These are phyloP conservation scores for Ornithoptera priamus DNA, from an alignment of 2,888 invertebrate species.

Conservation along the genomic window DNA sequence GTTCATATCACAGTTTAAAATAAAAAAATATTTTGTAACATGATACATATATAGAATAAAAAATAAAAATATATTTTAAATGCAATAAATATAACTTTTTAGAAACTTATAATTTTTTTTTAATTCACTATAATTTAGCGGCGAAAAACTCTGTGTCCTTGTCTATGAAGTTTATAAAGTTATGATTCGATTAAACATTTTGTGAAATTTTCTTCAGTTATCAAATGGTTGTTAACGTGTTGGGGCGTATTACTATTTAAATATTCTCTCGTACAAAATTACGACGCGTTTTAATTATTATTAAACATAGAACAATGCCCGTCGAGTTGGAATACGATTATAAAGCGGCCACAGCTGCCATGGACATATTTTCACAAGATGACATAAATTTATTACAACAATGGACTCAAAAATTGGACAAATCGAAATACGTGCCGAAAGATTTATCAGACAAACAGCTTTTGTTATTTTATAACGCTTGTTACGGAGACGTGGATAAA, in stretches of 20 bases:
- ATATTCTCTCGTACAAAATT: conserved; percentile 47
- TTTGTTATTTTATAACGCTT: conserved; percentile 83
- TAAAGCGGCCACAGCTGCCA: conserved; percentile 59
- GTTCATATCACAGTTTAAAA: not conserved
- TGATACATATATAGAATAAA: not conserved
- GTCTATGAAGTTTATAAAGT: not conserved
- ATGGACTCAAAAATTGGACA: conserved; percentile 74
- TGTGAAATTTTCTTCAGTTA: conserved; percentile 52
- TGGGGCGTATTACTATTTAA: conserved; percentile 44
- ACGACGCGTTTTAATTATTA: conserved; percentile 43
- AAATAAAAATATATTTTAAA: not conserved
- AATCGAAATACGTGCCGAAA: conserved; percentile 73
- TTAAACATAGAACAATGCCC: conserved; percentile 53
- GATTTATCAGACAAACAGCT: conserved; percentile 81
- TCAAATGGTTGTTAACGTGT: conserved; percentile 47
- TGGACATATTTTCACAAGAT: conserved; percentile 74
- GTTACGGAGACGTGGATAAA: conserved; percentile 80
- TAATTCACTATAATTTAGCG: not conserved
- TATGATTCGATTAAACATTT: conserved; percentile 31
- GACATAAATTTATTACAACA: conserved; percentile 67
- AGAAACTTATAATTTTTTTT: not conserved
- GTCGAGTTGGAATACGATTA: conserved; percentile 71
- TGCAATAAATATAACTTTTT: not conserved
- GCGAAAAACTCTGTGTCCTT: conserved; percentile 10
- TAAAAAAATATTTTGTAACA: not conserved